Percentiles rank a stretch among this genome's conserved stretches.
These are phyloP conservation scores for Lacerta bilineata DNA, from an alignment of 2,797 vertebrate species.

Conservation along the genomic window DNA sequence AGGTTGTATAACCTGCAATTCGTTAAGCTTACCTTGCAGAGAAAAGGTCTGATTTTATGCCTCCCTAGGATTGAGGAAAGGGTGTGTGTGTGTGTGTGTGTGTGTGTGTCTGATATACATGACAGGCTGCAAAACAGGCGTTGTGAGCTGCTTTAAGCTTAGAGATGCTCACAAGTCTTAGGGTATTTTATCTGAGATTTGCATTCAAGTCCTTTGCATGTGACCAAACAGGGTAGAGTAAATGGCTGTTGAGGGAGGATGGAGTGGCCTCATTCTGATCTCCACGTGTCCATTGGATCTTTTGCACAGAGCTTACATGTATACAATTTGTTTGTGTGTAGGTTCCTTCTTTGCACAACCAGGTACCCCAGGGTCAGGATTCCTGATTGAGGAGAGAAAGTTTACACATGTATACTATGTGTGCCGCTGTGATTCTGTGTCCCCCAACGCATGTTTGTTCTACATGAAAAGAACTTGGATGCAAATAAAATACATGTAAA, in stretches of 20 bases:
- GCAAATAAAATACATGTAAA: neutral
- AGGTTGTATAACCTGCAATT: neutral
- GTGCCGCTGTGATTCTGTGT: neutral
- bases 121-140: neutral
- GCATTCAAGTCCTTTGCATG: neutral
- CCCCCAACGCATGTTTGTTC: neutral
- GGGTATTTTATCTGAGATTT: constrained; percentile 6
- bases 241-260: neutral
- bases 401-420: neutral
- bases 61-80: neutral
- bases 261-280: neutral
- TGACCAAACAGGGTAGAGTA: neutral
- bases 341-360: neutral
- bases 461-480: neutral
- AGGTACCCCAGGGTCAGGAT: neutral
- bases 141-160: too few species aligned
- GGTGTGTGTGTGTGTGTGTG: too few species aligned
- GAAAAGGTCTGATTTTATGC: neutral
- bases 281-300: neutral
- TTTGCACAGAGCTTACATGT: neutral
- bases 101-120: neutral
- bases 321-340: neutral
- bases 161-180: neutral
- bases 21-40: neutral
- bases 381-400: neutral